Base-by-base conservation (phyloP, 2,113 vertebrate genomes). In the Nematolebias whitei region DNA sequence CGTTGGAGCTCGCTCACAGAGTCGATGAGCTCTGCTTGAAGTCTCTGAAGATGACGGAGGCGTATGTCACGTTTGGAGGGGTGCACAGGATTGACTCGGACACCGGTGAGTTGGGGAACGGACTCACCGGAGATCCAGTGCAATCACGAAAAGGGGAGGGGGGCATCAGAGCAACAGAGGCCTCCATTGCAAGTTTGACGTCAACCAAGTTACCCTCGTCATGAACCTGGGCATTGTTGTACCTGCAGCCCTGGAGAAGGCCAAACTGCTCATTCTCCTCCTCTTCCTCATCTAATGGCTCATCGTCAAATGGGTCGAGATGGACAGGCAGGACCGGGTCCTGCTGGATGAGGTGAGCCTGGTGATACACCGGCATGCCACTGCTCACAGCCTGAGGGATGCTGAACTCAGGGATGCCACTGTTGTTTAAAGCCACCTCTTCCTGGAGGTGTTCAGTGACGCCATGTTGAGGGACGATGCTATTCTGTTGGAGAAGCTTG, bases 1-100 rank as follows among this genome's bases (percentile, higher is more conserved):
- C 40, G 23, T 40, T 44, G 6, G 14, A 38, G 14, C 59, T 4
- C 15, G 58, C 52, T 93, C 93, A 99, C 90, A 99, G 93, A 50
- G 98, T 98, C n/a, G 98, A 99, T 0, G 96, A 98, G 86, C 93
- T 98, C 85, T 98, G 97, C 76, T 95, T 98, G 58, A 92, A 97
- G 93, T 99, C 97, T 80, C 88, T 90, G 76, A 99, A 91, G 64
- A 99, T 95, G 83, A 96, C 95, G 0, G 97, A 93, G 68, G 96
- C 95, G 2, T 98, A 98, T 63, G 92, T 92, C 67, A 93, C 85
- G 23, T 90, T 93, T 26, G 94, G 93, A 4, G 96, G 95, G 0
- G 91, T 93, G 93, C 95, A 97, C 76, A 98, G 85, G 67, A 97
- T 92, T 0, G 96, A 98, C 86, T 98, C 97, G 0, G 97, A 99